Percentiles rank a stretch among this genome's conserved stretches.
Evolutionary conservation across 2,888 invertebrate species (phyloP).

Genomic region (Aplocera efformata): DNA sequence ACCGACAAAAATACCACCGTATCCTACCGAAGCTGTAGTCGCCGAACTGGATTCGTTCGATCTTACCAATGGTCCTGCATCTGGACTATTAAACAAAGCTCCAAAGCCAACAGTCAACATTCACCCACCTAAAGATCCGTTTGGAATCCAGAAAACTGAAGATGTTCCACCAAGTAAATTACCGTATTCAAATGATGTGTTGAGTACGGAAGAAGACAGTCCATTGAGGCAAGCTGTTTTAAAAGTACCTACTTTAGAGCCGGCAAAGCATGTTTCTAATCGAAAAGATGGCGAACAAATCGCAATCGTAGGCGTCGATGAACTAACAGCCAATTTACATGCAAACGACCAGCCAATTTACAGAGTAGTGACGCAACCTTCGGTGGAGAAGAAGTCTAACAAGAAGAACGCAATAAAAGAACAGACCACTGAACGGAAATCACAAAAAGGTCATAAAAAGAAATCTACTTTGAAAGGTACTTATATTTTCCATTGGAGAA

Average conservation of each 20-base stretch:
- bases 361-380: slow-evolving; percentile 71
- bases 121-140: slow-evolving; percentile 27
- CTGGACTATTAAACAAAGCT: slow-evolving; percentile 37
- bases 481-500: not conserved
- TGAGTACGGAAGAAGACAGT: slow-evolving; percentile 65
- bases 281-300: slow-evolving; percentile 68
- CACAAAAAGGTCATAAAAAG: slow-evolving; percentile 68
- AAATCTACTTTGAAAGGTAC: slow-evolving; percentile 72
- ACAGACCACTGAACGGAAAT: slow-evolving; percentile 43
- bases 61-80: slow-evolving; percentile 28
- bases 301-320: slow-evolving; percentile 62
- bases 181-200: slow-evolving; percentile 57
- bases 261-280: slow-evolving; percentile 56
- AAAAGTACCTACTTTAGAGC: slow-evolving; percentile 63
- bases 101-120: slow-evolving; percentile 41
- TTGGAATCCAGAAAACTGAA: slow-evolving; percentile 35
- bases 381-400: slow-evolving; percentile 63
- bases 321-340: slow-evolving; percentile 71
- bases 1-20: slow-evolving; percentile 50
- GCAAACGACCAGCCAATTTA: slow-evolving; percentile 74
- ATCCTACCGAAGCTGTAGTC: slow-evolving; percentile 62
- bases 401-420: slow-evolving; percentile 63
- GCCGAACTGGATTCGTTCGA: slow-evolving; percentile 53
- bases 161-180: slow-evolving; percentile 58
- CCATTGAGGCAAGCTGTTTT: slow-evolving; percentile 67